Percentiles rank a stretch among this genome's conserved stretches.
phyloP scores from a whole-genome alignment of 2,888 invertebrate species.

The Trilocha varians region DNA sequence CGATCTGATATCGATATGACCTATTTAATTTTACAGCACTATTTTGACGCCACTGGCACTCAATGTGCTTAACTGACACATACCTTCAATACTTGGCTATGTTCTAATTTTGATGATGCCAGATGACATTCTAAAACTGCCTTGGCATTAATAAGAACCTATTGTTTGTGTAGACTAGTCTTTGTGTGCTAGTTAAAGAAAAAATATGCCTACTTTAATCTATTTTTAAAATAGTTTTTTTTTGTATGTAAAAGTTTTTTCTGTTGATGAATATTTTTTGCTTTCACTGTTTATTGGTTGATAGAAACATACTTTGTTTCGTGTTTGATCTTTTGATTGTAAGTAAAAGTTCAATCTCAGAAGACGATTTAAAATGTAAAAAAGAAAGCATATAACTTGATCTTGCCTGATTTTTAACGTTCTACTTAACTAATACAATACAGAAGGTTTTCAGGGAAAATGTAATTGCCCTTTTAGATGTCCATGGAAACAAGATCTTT shows the following conservation, averaged over 20 bases:
- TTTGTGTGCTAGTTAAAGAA: not conserved
- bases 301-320: too few species aligned
- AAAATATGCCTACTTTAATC: too few species aligned
- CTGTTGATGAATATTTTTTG: too few species aligned
- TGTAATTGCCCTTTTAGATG: not conserved
- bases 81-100: not conserved
- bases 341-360: too few species aligned
- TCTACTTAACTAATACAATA: not conserved
- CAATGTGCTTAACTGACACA: not conserved
- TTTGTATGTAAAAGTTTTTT: too few species aligned
- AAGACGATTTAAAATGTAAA: constrained; percentile 2
- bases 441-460: not conserved
- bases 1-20: too few species aligned
- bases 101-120: not conserved
- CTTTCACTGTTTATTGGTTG: too few species aligned
- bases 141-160: not conserved
- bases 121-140: not conserved
- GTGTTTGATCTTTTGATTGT: too few species aligned
- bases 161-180: not conserved
- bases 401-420: not conserved
- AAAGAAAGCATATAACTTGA: not conserved
- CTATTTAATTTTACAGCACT: too few species aligned
- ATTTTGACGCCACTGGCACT: not conserved
- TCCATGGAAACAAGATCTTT: not conserved
- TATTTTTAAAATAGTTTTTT: too few species aligned